Base-by-base conservation (phyloP, 2,888 invertebrate species). In the Venustoraphidia nigricollis region DNA sequence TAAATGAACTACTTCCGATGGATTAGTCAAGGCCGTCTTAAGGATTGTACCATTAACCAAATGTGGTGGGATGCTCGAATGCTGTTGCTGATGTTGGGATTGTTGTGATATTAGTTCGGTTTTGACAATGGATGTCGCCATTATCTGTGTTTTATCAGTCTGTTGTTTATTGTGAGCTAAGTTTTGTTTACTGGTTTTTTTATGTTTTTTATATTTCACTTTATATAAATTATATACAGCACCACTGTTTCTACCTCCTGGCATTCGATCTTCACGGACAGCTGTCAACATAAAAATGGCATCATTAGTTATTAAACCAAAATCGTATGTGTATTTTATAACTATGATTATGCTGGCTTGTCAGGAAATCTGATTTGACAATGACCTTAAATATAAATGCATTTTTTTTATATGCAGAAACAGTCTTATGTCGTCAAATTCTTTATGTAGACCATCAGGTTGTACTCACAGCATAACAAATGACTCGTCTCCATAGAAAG, bases 191-290 rank as follows among this genome's bases (percentile, higher is more conserved):
- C 70, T 75, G 54, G 79, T 77, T 68, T 92, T 88, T 78, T 92
- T 92, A 75, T 94, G 91, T 70, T 95, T 96, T 73, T 93, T 94
- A 72, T 96, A 96, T 74, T 94, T 95, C 46, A 95, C 93, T 81
- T 97, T 97, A 75, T 97, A 97, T 60, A 96, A 77, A 70, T 96
- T 97, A 70, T 97, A 98, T 52, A 98, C 96, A 54, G 96, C 96
- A 55, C 95, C 95, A 59, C 95, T 96, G 72, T 97, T 98, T 50
- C 97, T 78, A 47, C 97, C 97, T 39, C 97, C 97, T n/a, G 97
- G 97, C 96, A 97, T 98, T 60, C 97, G 79, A 69, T 98, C 97
- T 68, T 98, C 97, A 60, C 97, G 79, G 52, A 98, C 97, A 62
- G 97, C 97, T 93, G 68, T 47, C 60, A 62, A 58, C 53, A 54